Evolutionary conservation across 1,140 invertebrate species (phyloP).

Genomic region (Heterodera carotae): DNA sequence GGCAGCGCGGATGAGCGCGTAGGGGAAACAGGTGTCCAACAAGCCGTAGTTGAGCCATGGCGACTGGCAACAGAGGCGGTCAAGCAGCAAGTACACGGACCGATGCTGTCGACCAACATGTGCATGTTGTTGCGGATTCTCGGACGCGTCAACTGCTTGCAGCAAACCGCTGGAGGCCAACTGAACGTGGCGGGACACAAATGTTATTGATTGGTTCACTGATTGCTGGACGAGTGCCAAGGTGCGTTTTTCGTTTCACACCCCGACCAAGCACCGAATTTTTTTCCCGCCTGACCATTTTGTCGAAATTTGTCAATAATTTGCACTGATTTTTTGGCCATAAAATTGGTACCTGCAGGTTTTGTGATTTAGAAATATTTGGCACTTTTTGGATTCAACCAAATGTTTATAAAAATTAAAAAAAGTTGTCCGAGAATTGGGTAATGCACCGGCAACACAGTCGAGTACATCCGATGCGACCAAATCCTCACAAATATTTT

Average conservation of each 20-base stretch:
- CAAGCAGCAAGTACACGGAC: slow-evolving; percentile 60
- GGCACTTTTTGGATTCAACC: slow-evolving; percentile 10
- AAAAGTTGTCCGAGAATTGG: slow-evolving; percentile 17
- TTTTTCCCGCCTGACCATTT: no score
- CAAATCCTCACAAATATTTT: neutral
- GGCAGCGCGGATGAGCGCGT: slow-evolving; percentile 57
- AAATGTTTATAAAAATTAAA: slow-evolving; percentile 25
- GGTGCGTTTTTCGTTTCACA: no score
- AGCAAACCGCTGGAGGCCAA: slow-evolving; percentile 61
- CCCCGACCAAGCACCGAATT: no score
- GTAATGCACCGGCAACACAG: neutral
- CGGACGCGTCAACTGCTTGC: slow-evolving; percentile 48
- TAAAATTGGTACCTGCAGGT: no score
- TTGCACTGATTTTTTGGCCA: no score
- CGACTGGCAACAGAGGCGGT: slow-evolving; percentile 55
- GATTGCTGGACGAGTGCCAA: no score
- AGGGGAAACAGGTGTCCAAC: slow-evolving; percentile 63
- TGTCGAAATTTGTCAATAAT: no score
- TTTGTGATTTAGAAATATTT: no score
- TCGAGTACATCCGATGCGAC: slow-evolving; percentile 16
- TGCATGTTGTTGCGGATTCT: slow-evolving; percentile 37
- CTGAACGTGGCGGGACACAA: slow-evolving; percentile 35
- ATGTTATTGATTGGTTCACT: no score
- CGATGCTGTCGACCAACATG: slow-evolving; percentile 37
- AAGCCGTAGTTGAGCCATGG: slow-evolving; percentile 60